A percentile compares a stretch with the other conserved stretches of the same genome.
These are phyloP conservation scores for Acleris holmiana DNA, from an alignment of 2,888 invertebrate species.

Conservation along the genomic window DNA sequence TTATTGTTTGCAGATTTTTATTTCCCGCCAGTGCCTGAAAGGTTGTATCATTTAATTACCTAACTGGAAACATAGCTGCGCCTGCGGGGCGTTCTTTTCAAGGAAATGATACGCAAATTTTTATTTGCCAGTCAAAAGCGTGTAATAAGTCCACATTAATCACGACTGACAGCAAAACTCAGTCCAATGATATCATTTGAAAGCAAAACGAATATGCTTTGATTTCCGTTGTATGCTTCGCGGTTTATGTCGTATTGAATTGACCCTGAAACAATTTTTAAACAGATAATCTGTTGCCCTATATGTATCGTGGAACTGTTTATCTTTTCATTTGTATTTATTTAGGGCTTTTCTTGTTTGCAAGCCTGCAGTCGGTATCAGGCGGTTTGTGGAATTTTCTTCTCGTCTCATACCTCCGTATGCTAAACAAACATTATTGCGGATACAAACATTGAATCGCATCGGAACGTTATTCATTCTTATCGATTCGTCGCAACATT, in stretches of 20 bases:
- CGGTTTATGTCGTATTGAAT: slow-evolving; percentile 56
- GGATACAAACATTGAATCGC: slow-evolving; percentile 70
- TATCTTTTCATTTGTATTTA: slow-evolving; percentile 52
- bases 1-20: slow-evolving; percentile 26
- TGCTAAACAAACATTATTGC: slow-evolving; percentile 66
- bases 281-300: slow-evolving; percentile 55
- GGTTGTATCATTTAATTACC: slow-evolving; percentile 47
- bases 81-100: slow-evolving; percentile 44
- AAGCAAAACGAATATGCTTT: slow-evolving; percentile 75
- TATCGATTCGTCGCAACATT: slow-evolving; percentile 57
- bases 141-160: slow-evolving; percentile 75
- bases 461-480: slow-evolving; percentile 66
- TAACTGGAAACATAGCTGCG: slow-evolving; percentile 37
- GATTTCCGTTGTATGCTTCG: slow-evolving; percentile 48
- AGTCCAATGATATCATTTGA: slow-evolving; percentile 67
- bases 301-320: slow-evolving; percentile 44
- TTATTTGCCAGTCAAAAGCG: slow-evolving; percentile 62
- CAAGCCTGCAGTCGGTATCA: slow-evolving; percentile 44
- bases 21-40: slow-evolving; percentile 19
- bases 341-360: slow-evolving; percentile 65
- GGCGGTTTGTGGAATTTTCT: slow-evolving; percentile 47
- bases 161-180: slow-evolving; percentile 75
- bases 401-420: slow-evolving; percentile 59
- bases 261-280: slow-evolving; percentile 77
- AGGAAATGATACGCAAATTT: slow-evolving; percentile 53